Evolutionary conservation across 2,888 invertebrate genomes (phyloP).

Genomic region (Xylota segnis): DNA sequence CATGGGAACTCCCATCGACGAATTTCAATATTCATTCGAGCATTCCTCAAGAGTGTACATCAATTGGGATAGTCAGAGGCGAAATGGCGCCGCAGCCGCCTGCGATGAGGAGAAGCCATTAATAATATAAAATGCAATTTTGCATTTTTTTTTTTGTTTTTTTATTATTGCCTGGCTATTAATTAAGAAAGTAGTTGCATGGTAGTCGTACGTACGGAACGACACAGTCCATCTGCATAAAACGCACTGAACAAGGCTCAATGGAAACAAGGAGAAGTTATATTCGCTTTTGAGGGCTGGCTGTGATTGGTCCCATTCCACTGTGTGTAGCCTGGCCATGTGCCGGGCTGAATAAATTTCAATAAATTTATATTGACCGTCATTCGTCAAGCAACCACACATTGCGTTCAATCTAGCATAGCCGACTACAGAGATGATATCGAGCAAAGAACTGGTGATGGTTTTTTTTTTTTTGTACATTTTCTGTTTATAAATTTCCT

Average conservation of each 20-base stretch:
- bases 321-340: background rate
- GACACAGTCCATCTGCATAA: conserved; percentile 1
- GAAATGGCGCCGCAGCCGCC: background rate
- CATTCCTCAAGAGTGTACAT: conserved; percentile 9
- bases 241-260: conserved; percentile 2
- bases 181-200: conserved; percentile 60
- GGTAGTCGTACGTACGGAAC: background rate
- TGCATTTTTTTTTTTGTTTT: conserved; percentile 37
- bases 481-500: conserved; percentile 34
- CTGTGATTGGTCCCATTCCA: conserved; percentile 35
- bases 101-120: conserved; percentile 34
- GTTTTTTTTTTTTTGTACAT: background rate
- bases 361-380: conserved; percentile 64
- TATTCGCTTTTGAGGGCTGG: conserved; percentile 2
- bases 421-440: conserved; percentile 36
- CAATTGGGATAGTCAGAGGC: background rate
- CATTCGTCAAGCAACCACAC: conserved; percentile 47
- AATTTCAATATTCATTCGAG: conserved; percentile 18
- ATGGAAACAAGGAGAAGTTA: conserved; percentile 16
- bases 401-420: conserved; percentile 29
- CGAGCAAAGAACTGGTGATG: conserved; percentile 19
- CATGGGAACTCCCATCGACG: background rate
- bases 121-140: conserved; percentile 67
- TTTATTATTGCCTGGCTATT: conserved; percentile 35
- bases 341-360: conserved; percentile 63